These are phyloP conservation scores for Enteromius treurensis DNA, from an alignment of 2,797 vertebrate genomes.

Conservation along the genomic window DNA sequence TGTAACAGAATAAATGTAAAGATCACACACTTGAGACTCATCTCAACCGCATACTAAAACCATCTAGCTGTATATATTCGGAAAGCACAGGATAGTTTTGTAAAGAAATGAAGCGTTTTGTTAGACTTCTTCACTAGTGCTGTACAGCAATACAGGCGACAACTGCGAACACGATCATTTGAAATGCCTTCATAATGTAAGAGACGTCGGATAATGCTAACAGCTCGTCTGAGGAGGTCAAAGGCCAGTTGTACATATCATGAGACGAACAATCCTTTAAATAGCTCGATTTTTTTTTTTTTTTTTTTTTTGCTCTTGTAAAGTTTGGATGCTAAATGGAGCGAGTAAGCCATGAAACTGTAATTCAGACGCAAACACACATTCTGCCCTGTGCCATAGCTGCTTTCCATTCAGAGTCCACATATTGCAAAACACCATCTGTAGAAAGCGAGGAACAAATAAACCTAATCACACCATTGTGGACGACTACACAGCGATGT, in stretches of 20 bases:
- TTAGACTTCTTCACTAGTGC: slow-evolving; percentile 61
- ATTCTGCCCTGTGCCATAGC: slow-evolving; percentile 71
- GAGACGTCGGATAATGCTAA: slow-evolving; percentile 11
- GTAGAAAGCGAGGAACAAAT: slow-evolving; percentile 5
- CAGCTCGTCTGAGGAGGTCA: slow-evolving; percentile 23
- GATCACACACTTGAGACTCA: slow-evolving; percentile 40
- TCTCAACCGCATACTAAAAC: slow-evolving; percentile 33
- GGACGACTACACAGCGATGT: slow-evolving; percentile 14
- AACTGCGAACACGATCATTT: slow-evolving; percentile 40
- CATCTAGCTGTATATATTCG: slow-evolving; percentile 56
- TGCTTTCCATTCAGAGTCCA: slow-evolving; percentile 57
- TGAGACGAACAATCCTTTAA: slow-evolving; percentile 30
- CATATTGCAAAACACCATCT: not conserved
- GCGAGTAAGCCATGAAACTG: slow-evolving; percentile 63
- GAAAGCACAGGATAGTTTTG: slow-evolving; percentile 61
- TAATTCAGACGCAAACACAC: slow-evolving; percentile 65
- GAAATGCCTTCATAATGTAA: slow-evolving; percentile 45
- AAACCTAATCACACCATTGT: slow-evolving; percentile 14
- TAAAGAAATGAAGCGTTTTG: slow-evolving; percentile 54
- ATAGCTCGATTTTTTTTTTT: not conserved
- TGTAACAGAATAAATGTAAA: slow-evolving; percentile 36
- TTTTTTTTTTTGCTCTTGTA: slow-evolving; percentile 27
- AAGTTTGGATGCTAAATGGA: slow-evolving; percentile 19
- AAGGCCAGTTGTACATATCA: slow-evolving; percentile 37
- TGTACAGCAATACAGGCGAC: slow-evolving; percentile 60